Evolutionary conservation across 2,888 invertebrate species (phyloP).

Genomic region (Melanophora roralis): DNA sequence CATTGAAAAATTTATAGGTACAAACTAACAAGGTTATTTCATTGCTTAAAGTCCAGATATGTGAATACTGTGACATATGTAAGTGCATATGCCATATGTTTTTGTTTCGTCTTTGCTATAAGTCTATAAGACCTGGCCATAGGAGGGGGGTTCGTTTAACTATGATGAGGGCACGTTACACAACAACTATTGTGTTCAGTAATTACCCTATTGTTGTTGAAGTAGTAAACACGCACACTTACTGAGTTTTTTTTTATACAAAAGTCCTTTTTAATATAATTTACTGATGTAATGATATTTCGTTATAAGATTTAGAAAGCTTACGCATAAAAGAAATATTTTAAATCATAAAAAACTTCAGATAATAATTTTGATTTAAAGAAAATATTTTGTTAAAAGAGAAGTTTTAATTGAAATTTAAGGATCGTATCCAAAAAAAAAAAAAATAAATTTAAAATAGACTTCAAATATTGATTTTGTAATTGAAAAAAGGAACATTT

Average conservation of each 20-base stretch:
- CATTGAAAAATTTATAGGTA: neutral
- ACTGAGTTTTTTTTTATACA: neutral
- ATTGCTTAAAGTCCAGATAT: constrained; percentile 19
- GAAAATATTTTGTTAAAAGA: neutral
- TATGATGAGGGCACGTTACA: neutral
- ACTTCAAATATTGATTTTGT: too few species aligned
- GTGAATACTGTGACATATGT: neutral
- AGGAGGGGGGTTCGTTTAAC: constrained; percentile 38
- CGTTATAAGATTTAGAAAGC: constrained; percentile 42
- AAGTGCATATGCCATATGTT: constrained; percentile 33
- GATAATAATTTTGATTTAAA: constrained; percentile 47
- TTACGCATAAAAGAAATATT: neutral
- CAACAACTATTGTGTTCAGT: constrained; percentile 55
- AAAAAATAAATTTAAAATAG: too few species aligned
- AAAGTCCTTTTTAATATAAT: constrained; percentile 35
- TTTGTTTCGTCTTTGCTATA: constrained; percentile 29
- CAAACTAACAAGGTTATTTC: constrained; percentile 14
- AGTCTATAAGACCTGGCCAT: constrained; percentile 58
- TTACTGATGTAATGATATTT: constrained; percentile 45
- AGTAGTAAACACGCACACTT: constrained; percentile 21
- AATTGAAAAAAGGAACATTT: too few species aligned
- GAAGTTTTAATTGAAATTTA: too few species aligned
- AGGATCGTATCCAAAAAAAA: too few species aligned
- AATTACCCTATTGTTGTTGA: constrained; percentile 61
- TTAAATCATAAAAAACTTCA: neutral